A percentile compares a stretch with the other conserved stretches of the same genome.
Evolutionary conservation across 2,797 vertebrate species (phyloP).

Genomic region (Heteromormyrus szaboi): DNA sequence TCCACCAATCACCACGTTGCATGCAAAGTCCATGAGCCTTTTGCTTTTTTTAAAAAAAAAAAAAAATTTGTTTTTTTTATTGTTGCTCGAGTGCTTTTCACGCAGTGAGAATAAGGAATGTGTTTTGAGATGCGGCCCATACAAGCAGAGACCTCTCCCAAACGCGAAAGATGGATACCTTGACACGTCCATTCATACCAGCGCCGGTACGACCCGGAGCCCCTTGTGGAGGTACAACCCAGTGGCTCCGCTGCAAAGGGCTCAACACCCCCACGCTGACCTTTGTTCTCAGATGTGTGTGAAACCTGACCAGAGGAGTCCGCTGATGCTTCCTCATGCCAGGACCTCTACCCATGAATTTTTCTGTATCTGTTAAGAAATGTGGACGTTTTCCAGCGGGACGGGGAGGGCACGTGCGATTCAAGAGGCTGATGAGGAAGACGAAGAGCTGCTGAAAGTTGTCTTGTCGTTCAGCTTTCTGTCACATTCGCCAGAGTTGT

Average conservation of each 20-base stretch:
- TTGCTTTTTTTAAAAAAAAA: background rate
- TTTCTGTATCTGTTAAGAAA: background rate
- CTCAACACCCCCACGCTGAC: background rate
- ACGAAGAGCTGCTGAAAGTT: background rate
- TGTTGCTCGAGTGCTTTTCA: background rate
- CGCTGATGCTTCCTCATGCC: background rate
- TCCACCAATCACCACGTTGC: background rate
- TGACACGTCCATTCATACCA: background rate
- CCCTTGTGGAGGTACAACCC: no score
- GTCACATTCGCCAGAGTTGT: background rate
- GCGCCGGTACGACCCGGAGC: background rate
- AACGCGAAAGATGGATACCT: background rate
- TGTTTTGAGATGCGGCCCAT: background rate
- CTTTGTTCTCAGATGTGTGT: background rate
- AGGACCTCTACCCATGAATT: background rate
- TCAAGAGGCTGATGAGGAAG: background rate
- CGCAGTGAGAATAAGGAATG: background rate
- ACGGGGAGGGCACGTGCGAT: no score
- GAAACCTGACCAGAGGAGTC: background rate
- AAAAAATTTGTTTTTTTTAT: background rate
- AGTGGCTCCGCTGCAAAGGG: background rate
- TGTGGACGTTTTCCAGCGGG: background rate
- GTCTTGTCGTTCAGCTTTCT: background rate
- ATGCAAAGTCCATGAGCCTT: background rate
- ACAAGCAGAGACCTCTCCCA: background rate